phyloP scores from a whole-genome alignment of 2,888 invertebrate genomes.

The Dugesia japonica region DNA sequence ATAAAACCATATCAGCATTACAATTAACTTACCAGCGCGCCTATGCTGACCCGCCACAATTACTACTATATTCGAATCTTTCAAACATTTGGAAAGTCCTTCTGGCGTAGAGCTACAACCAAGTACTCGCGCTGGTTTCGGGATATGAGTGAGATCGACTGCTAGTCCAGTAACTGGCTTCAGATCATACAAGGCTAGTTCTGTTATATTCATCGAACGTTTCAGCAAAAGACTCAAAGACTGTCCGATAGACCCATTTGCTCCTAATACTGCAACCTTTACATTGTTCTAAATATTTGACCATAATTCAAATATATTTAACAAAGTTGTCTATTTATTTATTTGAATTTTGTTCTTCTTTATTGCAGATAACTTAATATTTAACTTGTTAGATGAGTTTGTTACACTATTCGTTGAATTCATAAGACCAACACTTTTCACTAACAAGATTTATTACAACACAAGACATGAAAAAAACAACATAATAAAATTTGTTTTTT shows the following conservation, averaged over 20 bases:
- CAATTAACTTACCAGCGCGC: constrained; percentile 80
- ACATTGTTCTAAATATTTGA: constrained; percentile 45
- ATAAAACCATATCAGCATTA: too few relatives aligned
- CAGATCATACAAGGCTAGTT: constrained; percentile 76
- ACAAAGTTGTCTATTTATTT: too few relatives aligned
- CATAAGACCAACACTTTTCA: too few relatives aligned
- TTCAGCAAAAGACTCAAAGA: constrained; percentile 78
- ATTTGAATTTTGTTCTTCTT: too few relatives aligned
- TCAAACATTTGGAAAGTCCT: constrained; percentile 66
- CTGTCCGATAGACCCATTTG: constrained; percentile 90
- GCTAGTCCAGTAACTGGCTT: constrained; percentile 64
- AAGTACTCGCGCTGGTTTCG: constrained; percentile 61
- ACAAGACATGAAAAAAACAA: too few relatives aligned
- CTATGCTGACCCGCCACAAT: constrained; percentile 95
- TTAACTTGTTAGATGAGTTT: too few relatives aligned
- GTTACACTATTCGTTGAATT: too few relatives aligned
- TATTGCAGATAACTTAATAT: too few relatives aligned
- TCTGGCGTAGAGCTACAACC: constrained; percentile 42
- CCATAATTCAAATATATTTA: background rate
- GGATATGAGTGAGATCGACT: constrained; percentile 86
- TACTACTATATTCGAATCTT: constrained; percentile 71
- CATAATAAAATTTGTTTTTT: too few relatives aligned
- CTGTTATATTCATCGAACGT: constrained; percentile 56
- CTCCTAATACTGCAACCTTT: constrained; percentile 87
- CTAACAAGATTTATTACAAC: too few relatives aligned